Base-by-base conservation (phyloP, 2,888 invertebrate species). In the Mythimna albipuncta region DNA sequence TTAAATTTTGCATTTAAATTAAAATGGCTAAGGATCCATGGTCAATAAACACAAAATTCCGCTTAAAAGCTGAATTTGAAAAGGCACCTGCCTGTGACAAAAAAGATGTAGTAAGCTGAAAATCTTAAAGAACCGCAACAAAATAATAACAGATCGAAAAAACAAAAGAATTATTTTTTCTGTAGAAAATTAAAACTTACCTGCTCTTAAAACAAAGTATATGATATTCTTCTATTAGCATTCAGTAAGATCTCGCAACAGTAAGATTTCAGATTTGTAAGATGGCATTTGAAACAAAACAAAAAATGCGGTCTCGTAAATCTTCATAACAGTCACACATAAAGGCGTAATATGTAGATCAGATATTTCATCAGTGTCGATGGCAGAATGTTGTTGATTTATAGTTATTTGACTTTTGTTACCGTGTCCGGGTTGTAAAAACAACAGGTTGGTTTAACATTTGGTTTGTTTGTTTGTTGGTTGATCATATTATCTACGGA, bases 231-330 rank as follows among this genome's bases (percentile, higher is more conserved):
- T 47, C 6, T 7, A 52, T 52, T 7, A 52, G n/a, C 19, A 19
- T 6, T 41, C 16, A 7, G 6, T 41, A 41, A 61, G 57, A 21
- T 57, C n/a, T 57, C 21, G 2, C 44, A 44, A 66, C 2, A 59
- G 6, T 11, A 0, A 38, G 35, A 57, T 72, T 73, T 11, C 0
- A 38, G 35, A 57, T 72, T 73, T 74, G 55, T 62, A 47, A 38
- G 57, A 57, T 65, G 65, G 10, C 57, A 65, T 78, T 72, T 47
- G 9, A 32, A 47, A 52, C n/a, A 38, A 35, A 54, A 62, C 32
- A 71, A 61, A 64, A 72, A 68, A 81, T 69, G 71, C 68, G 41
- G 72, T 38, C 41, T 10, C 44, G 65, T 76, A 76, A 79, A 76
- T 69, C 67, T 64, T 65, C 16, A 58, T 11, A 55, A 61, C 50